phyloP scores from a whole-genome alignment of 2,113 vertebrate species.

The Myotis brandtii region DNA sequence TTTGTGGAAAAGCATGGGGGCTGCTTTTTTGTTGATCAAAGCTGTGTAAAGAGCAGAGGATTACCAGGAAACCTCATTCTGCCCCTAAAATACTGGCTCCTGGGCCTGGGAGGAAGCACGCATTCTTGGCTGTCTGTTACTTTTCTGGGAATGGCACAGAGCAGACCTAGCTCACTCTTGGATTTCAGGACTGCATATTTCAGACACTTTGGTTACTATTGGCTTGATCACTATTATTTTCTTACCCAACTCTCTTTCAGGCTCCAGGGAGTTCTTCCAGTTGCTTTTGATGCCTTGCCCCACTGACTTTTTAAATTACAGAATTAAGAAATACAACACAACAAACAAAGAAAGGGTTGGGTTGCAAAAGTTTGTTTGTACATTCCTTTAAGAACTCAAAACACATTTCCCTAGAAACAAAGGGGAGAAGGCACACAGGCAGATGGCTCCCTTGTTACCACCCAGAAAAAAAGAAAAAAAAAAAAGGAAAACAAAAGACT shows the following conservation, averaged over 20 bases:
- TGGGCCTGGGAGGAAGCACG: neutral
- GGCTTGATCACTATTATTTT: neutral
- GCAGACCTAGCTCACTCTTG: neutral
- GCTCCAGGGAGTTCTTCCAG: neutral
- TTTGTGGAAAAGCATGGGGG: neutral
- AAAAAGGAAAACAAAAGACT: neutral
- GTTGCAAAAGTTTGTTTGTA: neutral
- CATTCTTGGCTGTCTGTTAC: neutral
- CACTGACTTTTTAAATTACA: neutral
- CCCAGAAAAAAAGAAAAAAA: no score
- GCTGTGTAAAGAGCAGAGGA: neutral
- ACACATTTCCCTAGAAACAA: constrained; percentile 50
- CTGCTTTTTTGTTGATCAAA: neutral
- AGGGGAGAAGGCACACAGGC: neutral
- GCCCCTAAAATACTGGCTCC: neutral
- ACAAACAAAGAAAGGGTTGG: neutral
- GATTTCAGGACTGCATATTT: neutral
- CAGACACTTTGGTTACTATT: neutral
- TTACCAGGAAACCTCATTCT: neutral
- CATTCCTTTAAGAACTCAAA: constrained; percentile 32
- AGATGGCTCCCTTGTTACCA: neutral
- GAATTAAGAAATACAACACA: constrained; percentile 19
- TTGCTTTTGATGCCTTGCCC: neutral
- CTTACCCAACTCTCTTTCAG: neutral
- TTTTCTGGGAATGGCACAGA: neutral